These are phyloP conservation scores for Parnassius glacialis DNA, from an alignment of 2,888 invertebrate species.

Conservation along the genomic window DNA sequence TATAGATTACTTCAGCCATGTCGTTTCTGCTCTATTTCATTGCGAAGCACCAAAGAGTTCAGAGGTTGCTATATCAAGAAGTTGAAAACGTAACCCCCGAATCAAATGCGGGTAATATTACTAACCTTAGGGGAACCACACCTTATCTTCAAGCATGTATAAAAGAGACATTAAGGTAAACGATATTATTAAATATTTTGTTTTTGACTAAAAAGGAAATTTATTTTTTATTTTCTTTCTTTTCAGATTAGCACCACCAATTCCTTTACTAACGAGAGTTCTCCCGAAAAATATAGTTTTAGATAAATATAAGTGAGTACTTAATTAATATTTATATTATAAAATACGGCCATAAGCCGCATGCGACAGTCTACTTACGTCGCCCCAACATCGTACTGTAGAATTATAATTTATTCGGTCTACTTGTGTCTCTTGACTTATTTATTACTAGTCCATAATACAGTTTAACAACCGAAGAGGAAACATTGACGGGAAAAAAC, in stretches of 20 bases:
- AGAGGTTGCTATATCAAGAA: slow-evolving; percentile 83
- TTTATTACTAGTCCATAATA: too few species aligned
- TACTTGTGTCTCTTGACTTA: too few species aligned
- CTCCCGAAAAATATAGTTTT: slow-evolving; percentile 81
- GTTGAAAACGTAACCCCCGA: slow-evolving; percentile 53
- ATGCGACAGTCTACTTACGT: too few species aligned
- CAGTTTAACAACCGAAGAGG: too few species aligned
- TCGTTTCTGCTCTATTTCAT: slow-evolving; percentile 85
- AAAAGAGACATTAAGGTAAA: slow-evolving; percentile 82
- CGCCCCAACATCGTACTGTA: too few species aligned
- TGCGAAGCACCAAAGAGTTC: slow-evolving; percentile 83
- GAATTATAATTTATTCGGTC: too few species aligned
- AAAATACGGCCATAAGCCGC: background rate
- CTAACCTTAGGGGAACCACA: slow-evolving; percentile 51
- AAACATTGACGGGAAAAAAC: too few species aligned
- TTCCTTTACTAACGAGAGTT: slow-evolving; percentile 82
- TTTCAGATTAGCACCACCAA: slow-evolving; percentile 82
- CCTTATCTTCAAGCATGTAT: slow-evolving; percentile 84
- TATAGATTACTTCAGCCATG: slow-evolving; percentile 81
- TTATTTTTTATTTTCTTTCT: background rate
- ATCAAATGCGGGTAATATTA: slow-evolving; percentile 41
- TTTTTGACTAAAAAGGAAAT: background rate
- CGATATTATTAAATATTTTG: background rate
- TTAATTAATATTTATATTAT: background rate
- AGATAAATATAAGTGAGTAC: slow-evolving; percentile 80